A percentile compares a stretch with the other conserved stretches of the same genome.
Conservation (phyloP, 2,797 vertebrate genomes). For the Novumbra hubbsi region DNA sequence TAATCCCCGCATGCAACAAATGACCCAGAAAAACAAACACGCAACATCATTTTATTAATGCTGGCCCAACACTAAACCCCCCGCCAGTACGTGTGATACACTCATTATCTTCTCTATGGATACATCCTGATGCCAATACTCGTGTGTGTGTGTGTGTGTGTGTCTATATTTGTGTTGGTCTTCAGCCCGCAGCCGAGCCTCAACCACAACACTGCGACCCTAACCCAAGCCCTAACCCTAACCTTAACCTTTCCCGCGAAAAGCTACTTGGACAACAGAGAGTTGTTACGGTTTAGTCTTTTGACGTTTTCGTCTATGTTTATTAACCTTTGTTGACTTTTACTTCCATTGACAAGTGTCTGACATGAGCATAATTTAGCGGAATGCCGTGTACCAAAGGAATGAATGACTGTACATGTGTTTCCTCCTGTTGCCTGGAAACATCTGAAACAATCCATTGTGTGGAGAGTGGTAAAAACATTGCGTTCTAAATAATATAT, state of each 20-base stretch:
- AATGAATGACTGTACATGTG: neutral
- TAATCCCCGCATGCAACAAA: conserved; percentile 22
- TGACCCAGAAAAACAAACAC: conserved; percentile 30
- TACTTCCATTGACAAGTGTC: neutral
- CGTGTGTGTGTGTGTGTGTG: neutral
- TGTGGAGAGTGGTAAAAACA: neutral
- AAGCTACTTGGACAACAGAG: neutral
- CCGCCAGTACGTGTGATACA: conserved; percentile 9
- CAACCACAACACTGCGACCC: neutral
- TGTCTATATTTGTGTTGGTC: neutral
- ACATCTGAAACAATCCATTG: neutral
- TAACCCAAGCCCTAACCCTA: neutral
- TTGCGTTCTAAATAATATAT: conserved; percentile 2
- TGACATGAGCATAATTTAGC: neutral
- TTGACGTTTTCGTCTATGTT: neutral
- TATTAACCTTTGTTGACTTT: neutral
- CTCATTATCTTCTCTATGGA: conserved; percentile 19
- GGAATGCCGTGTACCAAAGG: neutral
- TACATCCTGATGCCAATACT: conserved; percentile 20
- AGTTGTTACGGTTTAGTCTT: neutral
- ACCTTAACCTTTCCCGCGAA: neutral
- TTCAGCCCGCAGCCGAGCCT: neutral
- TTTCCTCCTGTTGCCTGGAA: conserved; percentile 4
- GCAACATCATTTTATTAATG: conserved; percentile 20
- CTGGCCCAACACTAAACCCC: conserved; percentile 21